Evolutionary conservation across 2,888 invertebrate genomes (phyloP).

Genomic region (Argyresthia albistria): DNA sequence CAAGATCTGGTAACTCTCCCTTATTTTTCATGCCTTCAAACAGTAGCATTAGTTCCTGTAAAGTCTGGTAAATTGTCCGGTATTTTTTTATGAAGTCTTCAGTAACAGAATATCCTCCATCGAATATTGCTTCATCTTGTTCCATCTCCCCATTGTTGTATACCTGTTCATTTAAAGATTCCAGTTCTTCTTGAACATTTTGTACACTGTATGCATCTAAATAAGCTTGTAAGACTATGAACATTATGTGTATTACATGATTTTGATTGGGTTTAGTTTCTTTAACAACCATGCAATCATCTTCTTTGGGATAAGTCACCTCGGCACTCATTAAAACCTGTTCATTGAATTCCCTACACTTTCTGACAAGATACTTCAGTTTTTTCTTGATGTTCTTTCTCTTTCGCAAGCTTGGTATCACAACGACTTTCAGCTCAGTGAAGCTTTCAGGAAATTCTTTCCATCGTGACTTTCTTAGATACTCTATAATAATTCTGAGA

Average conservation of each 20-base stretch:
- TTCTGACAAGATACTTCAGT: slow-evolving; percentile 25
- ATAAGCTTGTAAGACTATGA: slow-evolving; percentile 41
- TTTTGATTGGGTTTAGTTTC: slow-evolving; percentile 17
- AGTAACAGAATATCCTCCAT: slow-evolving; percentile 26
- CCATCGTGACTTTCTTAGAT: slow-evolving; percentile 32
- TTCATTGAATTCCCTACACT: slow-evolving; percentile 3
- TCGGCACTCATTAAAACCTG: background rate
- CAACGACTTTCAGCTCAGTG: slow-evolving; percentile 18
- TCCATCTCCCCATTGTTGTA: slow-evolving; percentile 9
- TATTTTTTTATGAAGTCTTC: slow-evolving; percentile 44
- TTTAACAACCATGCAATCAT: background rate
- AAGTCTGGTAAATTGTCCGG: slow-evolving; percentile 29
- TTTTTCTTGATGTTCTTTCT: slow-evolving; percentile 25
- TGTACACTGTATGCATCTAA: slow-evolving; percentile 44
- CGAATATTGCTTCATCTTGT: slow-evolving; percentile 11
- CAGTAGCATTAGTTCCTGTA: slow-evolving; percentile 30
- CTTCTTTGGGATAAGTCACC: slow-evolving; percentile 1
- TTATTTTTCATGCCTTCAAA: slow-evolving; percentile 23
- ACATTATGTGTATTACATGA: slow-evolving; percentile 35
- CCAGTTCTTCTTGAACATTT: slow-evolving; percentile 36
- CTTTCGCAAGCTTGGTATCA: slow-evolving; percentile 15
- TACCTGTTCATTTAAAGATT: slow-evolving; percentile 31
- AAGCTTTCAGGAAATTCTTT: slow-evolving; percentile 20
- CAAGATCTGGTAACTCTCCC: slow-evolving; percentile 22
- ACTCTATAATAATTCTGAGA: slow-evolving; percentile 30